Conservation (phyloP, 2,888 invertebrate genomes). For the Philereme vetulata region DNA sequence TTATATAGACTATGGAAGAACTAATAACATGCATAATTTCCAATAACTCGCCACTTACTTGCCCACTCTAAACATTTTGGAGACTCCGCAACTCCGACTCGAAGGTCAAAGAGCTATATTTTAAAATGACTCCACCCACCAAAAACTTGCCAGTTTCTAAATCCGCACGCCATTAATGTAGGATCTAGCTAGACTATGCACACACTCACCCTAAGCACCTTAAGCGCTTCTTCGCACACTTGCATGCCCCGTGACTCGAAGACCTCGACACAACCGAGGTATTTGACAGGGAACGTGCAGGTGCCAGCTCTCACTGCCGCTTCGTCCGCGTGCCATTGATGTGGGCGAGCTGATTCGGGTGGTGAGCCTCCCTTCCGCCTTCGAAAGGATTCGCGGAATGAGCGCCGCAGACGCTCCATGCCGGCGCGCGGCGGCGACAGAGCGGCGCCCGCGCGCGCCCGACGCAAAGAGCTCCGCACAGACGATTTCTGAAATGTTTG, state of each 20-base stretch:
- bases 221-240: constrained; percentile 99
- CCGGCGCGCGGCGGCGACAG: constrained; percentile 81
- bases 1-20: too few relatives aligned
- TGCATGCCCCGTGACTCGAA: constrained; percentile 99
- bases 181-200: neutral
- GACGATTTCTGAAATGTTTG: constrained; percentile 72
- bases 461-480: constrained; percentile 75
- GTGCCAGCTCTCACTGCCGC: constrained; percentile 97
- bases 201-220: constrained; percentile 93
- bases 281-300: constrained; percentile 99
- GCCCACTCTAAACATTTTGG: too few relatives aligned
- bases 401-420: constrained; percentile 95
- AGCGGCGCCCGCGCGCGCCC: constrained; percentile 76
- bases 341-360: constrained; percentile 97
- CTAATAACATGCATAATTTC: too few relatives aligned
- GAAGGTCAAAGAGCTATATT: too few relatives aligned
- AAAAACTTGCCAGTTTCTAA: neutral
- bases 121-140: too few relatives aligned
- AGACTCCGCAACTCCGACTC: too few relatives aligned
- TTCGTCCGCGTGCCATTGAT: constrained; percentile 99
- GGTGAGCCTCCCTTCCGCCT: constrained; percentile 91
- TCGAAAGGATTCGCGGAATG: constrained; percentile 97
- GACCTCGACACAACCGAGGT: constrained; percentile 99
- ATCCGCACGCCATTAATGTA: neutral
- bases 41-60: too few relatives aligned